Evolutionary conservation across 2,888 invertebrate genomes (phyloP), one percentile per base, ranked within the genome.

Genomic region (Mesorhabditis spiculigera): DNA sequence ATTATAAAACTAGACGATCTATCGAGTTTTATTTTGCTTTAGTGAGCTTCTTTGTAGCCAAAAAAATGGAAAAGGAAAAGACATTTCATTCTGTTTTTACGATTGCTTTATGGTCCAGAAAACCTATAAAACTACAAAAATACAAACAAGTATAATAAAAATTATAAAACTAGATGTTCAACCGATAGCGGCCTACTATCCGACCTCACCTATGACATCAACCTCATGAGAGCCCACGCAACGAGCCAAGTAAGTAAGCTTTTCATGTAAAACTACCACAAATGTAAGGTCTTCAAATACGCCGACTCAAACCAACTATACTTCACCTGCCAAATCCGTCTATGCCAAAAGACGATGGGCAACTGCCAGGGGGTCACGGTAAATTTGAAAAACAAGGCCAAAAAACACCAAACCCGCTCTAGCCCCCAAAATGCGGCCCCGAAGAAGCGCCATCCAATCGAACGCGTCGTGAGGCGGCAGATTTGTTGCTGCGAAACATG

Each of bases 291-390:
- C 13, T 86, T 85, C 79, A 86, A 86, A 72, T 86, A 84, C 68
- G 86, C 85, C 43, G 86, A 86, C 68, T 81, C 84, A 5, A 84
- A 83, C 70, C 84, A 83, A 61, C 69, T 86, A 45, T 85, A 79
- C 68, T 86, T 86, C 76, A 83, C 84, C 0, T 86, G 86, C 70
- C 84, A 85, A 68, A 82, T 86, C 61, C 70, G 83, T 58, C 70
- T 86, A 66, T 86, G 86, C 71, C 85, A 85, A 73, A 85, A 83
- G 63, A 81, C 81, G 50, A 82, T 85, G 82, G 82, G 81, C 67
- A 78, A 83, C 76, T 86, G 85, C 68, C 76, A 78, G 45, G 84
- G 81, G 16, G 78, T 85, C 13, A 84, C 85, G 71, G 85, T 85
- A 69, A 75, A 10, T 50, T 50, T 50, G n/a, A 10, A 13, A 50